A percentile compares a stretch with the other conserved stretches of the same genome.
Conservation (phyloP, 2,797 vertebrate genomes). For the Furcifer pardalis region DNA sequence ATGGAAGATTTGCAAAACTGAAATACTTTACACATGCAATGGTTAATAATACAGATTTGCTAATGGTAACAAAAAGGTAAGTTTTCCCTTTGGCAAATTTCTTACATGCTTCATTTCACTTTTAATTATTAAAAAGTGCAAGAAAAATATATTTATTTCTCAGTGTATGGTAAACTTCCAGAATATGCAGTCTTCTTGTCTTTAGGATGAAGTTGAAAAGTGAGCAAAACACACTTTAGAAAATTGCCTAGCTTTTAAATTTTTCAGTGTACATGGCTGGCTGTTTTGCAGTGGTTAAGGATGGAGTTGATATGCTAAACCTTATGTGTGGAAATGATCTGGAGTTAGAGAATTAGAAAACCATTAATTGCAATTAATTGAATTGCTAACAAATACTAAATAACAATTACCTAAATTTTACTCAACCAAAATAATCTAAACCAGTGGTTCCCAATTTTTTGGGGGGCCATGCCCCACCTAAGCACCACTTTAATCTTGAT, state of each 20-base stretch:
- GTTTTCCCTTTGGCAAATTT: constrained; percentile 22
- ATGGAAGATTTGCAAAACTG: constrained; percentile 96
- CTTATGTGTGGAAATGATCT: not conserved
- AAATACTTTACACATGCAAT: constrained; percentile 95
- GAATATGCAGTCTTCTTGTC: not conserved
- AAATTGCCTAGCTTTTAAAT: not conserved
- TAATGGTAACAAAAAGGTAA: constrained; percentile 98
- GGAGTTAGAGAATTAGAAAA: too few species aligned
- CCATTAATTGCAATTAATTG: not conserved
- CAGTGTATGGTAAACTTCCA: not conserved
- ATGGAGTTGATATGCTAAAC: not conserved
- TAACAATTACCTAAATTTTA: not conserved
- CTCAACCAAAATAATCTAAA: not conserved
- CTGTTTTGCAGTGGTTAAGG: not conserved
- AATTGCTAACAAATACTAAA: not conserved
- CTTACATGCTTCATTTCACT: not conserved
- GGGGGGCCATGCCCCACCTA: too few species aligned
- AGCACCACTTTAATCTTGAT: too few species aligned
- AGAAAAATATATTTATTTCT: not conserved
- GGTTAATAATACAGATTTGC: constrained; percentile 93
- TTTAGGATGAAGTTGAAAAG: not conserved
- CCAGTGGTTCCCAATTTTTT: too few species aligned
- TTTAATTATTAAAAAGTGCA: not conserved
- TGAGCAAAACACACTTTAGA: not conserved
- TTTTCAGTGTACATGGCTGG: not conserved